phyloP scores from a whole-genome alignment of 2,888 invertebrate genomes.

The Tetragonisca angustula region DNA sequence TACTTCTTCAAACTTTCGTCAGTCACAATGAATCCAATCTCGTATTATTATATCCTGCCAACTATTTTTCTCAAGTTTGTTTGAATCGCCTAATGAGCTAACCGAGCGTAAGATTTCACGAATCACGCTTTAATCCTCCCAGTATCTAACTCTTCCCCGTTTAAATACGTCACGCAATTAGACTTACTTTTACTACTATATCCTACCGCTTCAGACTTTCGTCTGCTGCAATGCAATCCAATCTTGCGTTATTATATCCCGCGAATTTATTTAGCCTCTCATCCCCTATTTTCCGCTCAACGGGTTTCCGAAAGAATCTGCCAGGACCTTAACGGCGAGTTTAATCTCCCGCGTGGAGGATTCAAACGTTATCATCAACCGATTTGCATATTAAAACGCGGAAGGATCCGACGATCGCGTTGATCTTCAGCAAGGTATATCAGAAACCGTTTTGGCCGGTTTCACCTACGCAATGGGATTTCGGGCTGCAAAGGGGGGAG shows the following conservation, averaged over 20 bases:
- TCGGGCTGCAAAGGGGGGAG: conserved; percentile 10
- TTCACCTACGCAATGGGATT: conserved; percentile 31
- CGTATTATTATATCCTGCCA: background rate
- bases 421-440: conserved; percentile 30
- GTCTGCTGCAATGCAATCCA: background rate
- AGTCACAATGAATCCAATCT: background rate
- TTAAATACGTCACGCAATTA: no score
- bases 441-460: conserved; percentile 13
- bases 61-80: background rate
- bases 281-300: background rate
- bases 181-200: no score
- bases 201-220: background rate
- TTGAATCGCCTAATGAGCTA: no score
- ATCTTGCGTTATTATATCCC: background rate
- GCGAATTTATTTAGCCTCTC: background rate
- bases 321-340: no score
- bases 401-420: background rate
- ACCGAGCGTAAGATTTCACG: no score
- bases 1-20: background rate
- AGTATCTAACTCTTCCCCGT: no score
- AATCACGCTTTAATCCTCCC: background rate
- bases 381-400: conserved; percentile 12
- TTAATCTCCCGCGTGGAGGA: background rate
- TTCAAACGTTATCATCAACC: background rate
- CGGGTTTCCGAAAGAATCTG: background rate